Base-by-base conservation (phyloP, 2,888 invertebrate species). In the Pheosia tremula region DNA sequence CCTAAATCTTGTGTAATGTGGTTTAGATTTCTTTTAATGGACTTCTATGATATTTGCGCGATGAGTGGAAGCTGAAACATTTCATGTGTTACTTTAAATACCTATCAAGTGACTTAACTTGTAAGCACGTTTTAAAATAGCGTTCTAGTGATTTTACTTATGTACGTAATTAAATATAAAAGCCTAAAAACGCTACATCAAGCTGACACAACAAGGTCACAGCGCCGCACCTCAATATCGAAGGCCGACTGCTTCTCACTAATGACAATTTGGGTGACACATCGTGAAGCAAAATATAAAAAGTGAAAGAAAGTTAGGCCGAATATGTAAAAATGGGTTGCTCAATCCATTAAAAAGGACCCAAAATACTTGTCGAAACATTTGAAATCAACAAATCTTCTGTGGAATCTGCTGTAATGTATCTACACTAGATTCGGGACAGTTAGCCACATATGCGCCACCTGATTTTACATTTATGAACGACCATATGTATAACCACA, bases 171-270 rank as follows among this genome's bases (percentile, higher is more conserved):
- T 47, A 4, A 43, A 8, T 56, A 24, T 63, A 69, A 68, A 69
- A 64, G 67, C 64, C 64, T 66, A 61, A 62, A 61, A 66, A 64
- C 56, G 69, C 67, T 72, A 64, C 65, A 68, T 67, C 59, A 64
- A 66, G 67, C 64, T 76, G 80, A 79, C 75, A 74, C 65, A 69
- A 59, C 80, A 82, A 82, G 81, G 82, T 74, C 74, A 76, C 57
- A 59, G 54, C 67, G 72, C 67, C 69, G 71, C 24, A 24, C 69
- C 75, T 64, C 63, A 59, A 65, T 64, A 59, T 58, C 58, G 64
- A 62, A 66, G 66, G 71, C 54, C 61, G 61, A 63, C 57, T 61
- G 63, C 49, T 59, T 64, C 39, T 66, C 61, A 45, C 66, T 71
- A 72, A 76, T 69, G 64, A 66, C 58, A 55, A 61, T 68, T 69